Base-by-base conservation (phyloP, 2,113 vertebrate genomes). In the Epinephelus fuscoguttatus region DNA sequence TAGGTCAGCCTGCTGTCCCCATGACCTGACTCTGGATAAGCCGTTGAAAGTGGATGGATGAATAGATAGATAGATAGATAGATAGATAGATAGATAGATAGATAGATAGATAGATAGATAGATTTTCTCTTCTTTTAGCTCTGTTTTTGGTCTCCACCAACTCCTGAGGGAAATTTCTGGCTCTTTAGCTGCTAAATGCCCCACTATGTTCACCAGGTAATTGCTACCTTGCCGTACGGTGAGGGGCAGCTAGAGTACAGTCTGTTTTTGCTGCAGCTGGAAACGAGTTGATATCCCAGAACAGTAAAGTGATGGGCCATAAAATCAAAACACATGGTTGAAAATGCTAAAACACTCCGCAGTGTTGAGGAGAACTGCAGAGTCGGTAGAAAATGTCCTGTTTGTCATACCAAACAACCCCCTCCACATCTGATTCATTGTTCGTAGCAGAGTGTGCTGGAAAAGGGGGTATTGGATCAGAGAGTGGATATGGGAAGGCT, bases 121-220 rank as follows among this genome's bases (percentile, higher is more conserved):
- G 33, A 42, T 33, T 30, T 9, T 11, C 23, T 68, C 8, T 69
- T 11, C 49, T 30, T 2, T 50, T 52, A 21, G 27, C 11, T 69
- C 18, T 21, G 27, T 53, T 11, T 37, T 69, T 33, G 25, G 47
- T 69, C 66, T 11, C 47, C 66, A 66, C 14, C 40, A 42, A 12
- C 9, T 27, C 57, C 57, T 37, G 33, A 37, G 33, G 5, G 33
- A 37, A 37, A 1, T 37, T 37, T 37, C 1, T 37, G 33, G 6
- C 33, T 37, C 33, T 59, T 59, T 66, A n/a, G 42, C 42, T 66
- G 63, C 40, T 66, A 47, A 66, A 47, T 66, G n/a, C 45, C 18
- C 8, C 17, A 18, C 45, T 12, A 11, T 50, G 27, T 25, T 75
- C 60, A 75, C 47, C 72, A 33, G n/a, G 33, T 21, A 45, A 49